Percentiles rank a stretch among this genome's conserved stretches.
Conservation (phyloP, 1,140 invertebrate genomes). For the Cyphomyrmex costatus region DNA sequence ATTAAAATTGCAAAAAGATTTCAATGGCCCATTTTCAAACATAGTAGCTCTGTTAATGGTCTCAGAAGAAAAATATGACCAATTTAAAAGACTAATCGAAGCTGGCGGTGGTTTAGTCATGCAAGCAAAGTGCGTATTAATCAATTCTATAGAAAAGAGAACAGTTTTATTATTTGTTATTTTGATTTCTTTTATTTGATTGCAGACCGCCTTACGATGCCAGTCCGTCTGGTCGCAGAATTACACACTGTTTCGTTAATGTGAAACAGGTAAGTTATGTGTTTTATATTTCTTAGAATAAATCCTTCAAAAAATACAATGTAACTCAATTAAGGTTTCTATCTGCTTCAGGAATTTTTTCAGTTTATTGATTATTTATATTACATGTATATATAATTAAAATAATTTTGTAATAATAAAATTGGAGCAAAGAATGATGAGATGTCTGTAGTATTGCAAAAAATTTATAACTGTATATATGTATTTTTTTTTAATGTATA, state of each 20-base stretch:
- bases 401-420: not conserved
- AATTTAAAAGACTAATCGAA: conserved; percentile 90
- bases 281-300: not conserved
- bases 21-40: conserved; percentile 89
- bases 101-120: conserved; percentile 91
- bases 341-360: not conserved
- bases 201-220: conserved; percentile 83
- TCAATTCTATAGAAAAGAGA: not conserved
- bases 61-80: conserved; percentile 88
- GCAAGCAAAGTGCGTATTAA: conserved; percentile 85
- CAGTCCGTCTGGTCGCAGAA: conserved; percentile 81
- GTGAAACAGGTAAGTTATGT: conserved; percentile 80
- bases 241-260: conserved; percentile 88
- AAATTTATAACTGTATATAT: not conserved
- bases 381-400: not conserved
- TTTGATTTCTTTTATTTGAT: not conserved
- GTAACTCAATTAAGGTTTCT: not conserved
- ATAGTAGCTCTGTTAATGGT: conserved; percentile 91
- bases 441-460: not conserved
- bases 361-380: not conserved
- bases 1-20: conserved; percentile 81
- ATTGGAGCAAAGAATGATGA: not conserved
- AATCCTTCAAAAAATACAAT: not conserved
- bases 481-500: not conserved
- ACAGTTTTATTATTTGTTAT: not conserved